A percentile compares a stretch with the other conserved stretches of the same genome.
Evolutionary conservation across 2,113 vertebrate genomes (phyloP).

Genomic region (Pelobates fuscus): DNA sequence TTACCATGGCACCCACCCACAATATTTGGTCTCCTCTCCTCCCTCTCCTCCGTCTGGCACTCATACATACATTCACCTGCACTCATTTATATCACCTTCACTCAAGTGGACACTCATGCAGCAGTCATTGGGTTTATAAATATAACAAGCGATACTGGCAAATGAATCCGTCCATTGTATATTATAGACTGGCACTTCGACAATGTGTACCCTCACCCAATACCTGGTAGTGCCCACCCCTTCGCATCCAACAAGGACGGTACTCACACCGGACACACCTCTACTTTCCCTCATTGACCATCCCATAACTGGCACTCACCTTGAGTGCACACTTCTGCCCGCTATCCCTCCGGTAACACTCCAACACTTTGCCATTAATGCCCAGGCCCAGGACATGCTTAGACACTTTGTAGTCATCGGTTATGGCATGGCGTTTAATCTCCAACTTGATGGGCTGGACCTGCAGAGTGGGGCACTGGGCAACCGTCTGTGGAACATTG

Average conservation of each 20-base stretch:
- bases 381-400: conserved; percentile 91
- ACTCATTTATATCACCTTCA: no score
- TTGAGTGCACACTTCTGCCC: conserved; percentile 94
- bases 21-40: no score
- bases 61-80: no score
- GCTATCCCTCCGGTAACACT: conserved; percentile 86
- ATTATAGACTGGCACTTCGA: no score
- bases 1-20: no score
- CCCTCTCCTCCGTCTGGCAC: no score
- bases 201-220: background rate
- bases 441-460: conserved; percentile 67
- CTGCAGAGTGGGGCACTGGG: background rate
- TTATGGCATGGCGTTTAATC: conserved; percentile 92
- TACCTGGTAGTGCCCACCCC: background rate
- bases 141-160: no score
- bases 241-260: background rate
- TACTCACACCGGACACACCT: background rate
- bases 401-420: conserved; percentile 93
- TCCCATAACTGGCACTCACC: conserved; percentile 67
- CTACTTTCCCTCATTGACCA: no score
- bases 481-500: conserved; percentile 17
- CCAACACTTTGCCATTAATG: conserved; percentile 94
- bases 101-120: no score
- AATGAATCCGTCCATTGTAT: no score
- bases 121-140: no score